A percentile compares a stretch with the other conserved stretches of the same genome.
phyloP scores from a whole-genome alignment of 2,888 invertebrate genomes.

The Netelia fuscicornis region DNA sequence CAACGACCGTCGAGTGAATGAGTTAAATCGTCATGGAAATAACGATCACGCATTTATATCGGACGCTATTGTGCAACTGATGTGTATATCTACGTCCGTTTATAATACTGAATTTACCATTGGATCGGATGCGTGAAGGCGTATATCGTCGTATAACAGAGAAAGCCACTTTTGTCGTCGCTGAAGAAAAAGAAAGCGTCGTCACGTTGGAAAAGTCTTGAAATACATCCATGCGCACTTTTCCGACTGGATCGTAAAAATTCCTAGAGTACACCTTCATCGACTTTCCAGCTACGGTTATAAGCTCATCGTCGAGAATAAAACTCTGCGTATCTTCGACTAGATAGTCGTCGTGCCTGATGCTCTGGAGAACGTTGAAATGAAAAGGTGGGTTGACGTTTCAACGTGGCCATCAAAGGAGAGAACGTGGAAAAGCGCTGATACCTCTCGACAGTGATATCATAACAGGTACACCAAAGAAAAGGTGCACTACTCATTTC shows the following conservation, averaged over 20 bases:
- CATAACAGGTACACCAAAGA: constrained; percentile 9
- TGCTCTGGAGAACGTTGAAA: neutral
- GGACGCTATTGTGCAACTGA: neutral
- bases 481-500: constrained; percentile 40
- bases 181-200: constrained; percentile 40
- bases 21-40: constrained; percentile 15
- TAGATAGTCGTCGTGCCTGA: neutral
- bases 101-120: constrained; percentile 28
- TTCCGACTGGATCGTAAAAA: constrained; percentile 53
- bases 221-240: constrained; percentile 22
- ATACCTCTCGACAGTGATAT: constrained; percentile 5
- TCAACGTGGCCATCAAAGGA: constrained; percentile 38
- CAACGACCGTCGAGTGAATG: constrained; percentile 20
- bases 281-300: constrained; percentile 47
- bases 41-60: neutral
- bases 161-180: constrained; percentile 59
- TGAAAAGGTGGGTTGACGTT: constrained; percentile 10
- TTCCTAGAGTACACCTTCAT: constrained; percentile 51
- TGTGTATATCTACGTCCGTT: constrained; percentile 19
- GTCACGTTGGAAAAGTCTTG: constrained; percentile 42
- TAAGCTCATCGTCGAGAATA: constrained; percentile 15
- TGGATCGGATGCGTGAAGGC: neutral
- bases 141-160: constrained; percentile 43
- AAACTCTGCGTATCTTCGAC: constrained; percentile 18
- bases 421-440: constrained; percentile 14